Conservation (phyloP, 2,888 invertebrate genomes). For the Nomada fabriciana region DNA sequence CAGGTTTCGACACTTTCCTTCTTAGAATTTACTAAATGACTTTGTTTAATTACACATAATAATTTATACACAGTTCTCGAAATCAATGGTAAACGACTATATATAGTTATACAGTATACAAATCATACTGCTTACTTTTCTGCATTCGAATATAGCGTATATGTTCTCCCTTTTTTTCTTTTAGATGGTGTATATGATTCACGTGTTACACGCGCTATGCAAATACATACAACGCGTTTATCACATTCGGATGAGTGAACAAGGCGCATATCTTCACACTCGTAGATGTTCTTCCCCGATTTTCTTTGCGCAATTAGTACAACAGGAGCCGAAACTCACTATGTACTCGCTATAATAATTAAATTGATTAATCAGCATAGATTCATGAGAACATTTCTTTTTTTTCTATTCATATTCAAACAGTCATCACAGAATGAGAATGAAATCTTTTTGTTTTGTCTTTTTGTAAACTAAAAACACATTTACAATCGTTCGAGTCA, state of each 20-base stretch:
- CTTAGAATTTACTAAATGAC: slow-evolving; percentile 79
- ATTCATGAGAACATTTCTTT: slow-evolving; percentile 77
- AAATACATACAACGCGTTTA: slow-evolving; percentile 20
- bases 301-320: slow-evolving; percentile 66
- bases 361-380: slow-evolving; percentile 75
- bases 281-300: slow-evolving; percentile 37
- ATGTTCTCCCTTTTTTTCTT: slow-evolving; percentile 25
- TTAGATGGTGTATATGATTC: slow-evolving; percentile 42
- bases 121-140: slow-evolving; percentile 72
- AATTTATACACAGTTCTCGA: slow-evolving; percentile 80
- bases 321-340: slow-evolving; percentile 68
- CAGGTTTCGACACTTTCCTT: not conserved
- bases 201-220: slow-evolving; percentile 25
- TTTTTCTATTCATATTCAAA: slow-evolving; percentile 74
- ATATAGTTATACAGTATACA: slow-evolving; percentile 78
- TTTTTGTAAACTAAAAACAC: slow-evolving; percentile 74
- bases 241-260: slow-evolving; percentile 1
- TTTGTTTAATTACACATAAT: slow-evolving; percentile 80
- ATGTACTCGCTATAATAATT: slow-evolving; percentile 67
- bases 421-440: slow-evolving; percentile 83
- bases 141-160: slow-evolving; percentile 62
- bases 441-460: slow-evolving; percentile 74
- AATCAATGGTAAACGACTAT: slow-evolving; percentile 80
- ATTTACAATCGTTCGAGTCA: slow-evolving; percentile 64
- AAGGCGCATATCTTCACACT: not conserved